phyloP scores from a whole-genome alignment of 2,113 vertebrate genomes.

The Etheostoma spectabile region DNA sequence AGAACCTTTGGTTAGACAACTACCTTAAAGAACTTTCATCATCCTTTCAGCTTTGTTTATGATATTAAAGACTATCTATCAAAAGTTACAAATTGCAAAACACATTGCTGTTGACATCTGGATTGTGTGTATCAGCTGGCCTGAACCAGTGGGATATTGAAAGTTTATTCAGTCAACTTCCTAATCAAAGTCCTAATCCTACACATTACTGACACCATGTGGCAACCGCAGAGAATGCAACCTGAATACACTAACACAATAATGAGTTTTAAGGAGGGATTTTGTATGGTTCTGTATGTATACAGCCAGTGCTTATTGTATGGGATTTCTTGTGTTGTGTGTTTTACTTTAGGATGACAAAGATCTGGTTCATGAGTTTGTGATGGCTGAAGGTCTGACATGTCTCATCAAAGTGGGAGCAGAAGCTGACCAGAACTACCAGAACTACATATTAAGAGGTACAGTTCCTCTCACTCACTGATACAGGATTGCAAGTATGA shows the following conservation, averaged over 20 bases:
- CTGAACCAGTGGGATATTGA: not conserved
- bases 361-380: constrained; percentile 98
- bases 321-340: not conserved
- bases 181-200: not conserved
- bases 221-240: constrained; percentile 22
- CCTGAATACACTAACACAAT: not conserved
- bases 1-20: not conserved
- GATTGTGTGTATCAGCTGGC: constrained; percentile 14
- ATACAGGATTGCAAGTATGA: not conserved
- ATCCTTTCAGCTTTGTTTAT: not conserved
- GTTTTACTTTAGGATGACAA: constrained; percentile 92
- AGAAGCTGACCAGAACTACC: constrained; percentile 97
- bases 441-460: constrained; percentile 99
- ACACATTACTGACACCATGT: constrained; percentile 64
- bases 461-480: constrained; percentile 21
- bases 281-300: not conserved
- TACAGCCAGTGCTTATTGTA: not conserved
- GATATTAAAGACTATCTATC: not conserved
- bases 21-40: not conserved
- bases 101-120: constrained; percentile 5
- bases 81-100: constrained; percentile 6
- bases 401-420: constrained; percentile 97
- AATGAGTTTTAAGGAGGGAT: no score
- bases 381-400: constrained; percentile 93
- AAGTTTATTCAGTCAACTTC: not conserved